Evolutionary conservation across 2,113 vertebrate species (phyloP).

Genomic region (Myotis lucifugus): DNA sequence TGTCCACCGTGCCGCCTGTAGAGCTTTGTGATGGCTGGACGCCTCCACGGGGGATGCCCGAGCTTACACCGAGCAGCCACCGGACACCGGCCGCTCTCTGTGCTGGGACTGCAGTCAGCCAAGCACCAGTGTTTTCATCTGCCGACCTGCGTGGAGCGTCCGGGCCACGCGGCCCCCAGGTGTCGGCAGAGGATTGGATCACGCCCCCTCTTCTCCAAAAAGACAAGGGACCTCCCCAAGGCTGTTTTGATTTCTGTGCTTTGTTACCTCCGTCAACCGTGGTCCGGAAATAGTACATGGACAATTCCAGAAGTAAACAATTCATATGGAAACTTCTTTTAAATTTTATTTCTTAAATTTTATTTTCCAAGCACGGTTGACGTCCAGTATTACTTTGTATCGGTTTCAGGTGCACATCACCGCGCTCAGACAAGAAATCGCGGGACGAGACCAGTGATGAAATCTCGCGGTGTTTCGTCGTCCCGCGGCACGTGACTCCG

Average conservation of each 20-base stretch:
- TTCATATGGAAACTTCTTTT: neutral
- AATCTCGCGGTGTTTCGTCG: neutral
- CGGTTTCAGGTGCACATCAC: neutral
- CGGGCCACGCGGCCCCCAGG: neutral
- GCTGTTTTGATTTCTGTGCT: neutral
- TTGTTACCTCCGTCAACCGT: neutral
- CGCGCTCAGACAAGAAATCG: neutral
- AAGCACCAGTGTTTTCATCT: too few relatives aligned
- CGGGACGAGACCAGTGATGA: fast-evolving
- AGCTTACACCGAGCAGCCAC: too few relatives aligned
- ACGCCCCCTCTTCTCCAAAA: too few relatives aligned
- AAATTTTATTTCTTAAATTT: neutral
- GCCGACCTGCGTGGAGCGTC: too few relatives aligned
- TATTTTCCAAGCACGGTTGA: neutral
- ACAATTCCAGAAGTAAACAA: neutral
- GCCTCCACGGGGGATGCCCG: too few relatives aligned
- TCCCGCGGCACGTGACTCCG: neutral
- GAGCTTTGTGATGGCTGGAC: too few relatives aligned
- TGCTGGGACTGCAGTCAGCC: too few relatives aligned
- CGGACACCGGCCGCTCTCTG: too few relatives aligned
- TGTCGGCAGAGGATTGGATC: neutral
- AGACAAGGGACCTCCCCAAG: neutral
- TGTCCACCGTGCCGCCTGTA: too few relatives aligned
- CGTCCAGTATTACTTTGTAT: neutral
- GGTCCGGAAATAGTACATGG: neutral